These are phyloP conservation scores for Misgurnus mizolepis DNA, from an alignment of 2,113 vertebrate genomes.

Conservation along the genomic window DNA sequence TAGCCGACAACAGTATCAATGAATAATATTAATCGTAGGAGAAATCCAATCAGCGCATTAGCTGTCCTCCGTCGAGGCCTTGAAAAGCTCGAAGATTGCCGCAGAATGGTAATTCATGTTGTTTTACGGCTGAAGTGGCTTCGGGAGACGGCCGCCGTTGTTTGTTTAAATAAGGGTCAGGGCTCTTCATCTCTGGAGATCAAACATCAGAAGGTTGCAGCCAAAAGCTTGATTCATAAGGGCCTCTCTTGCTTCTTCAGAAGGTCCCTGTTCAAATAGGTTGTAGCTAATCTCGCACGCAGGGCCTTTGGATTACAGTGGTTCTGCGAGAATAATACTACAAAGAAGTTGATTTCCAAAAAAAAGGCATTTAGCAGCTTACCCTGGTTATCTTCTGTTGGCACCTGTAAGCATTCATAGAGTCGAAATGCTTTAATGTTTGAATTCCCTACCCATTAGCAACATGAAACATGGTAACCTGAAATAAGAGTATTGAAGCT, in stretches of 20 bases:
- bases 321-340: slow-evolving; percentile 4
- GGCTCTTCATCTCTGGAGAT: slow-evolving; percentile 57
- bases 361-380: not conserved
- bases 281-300: slow-evolving; percentile 13
- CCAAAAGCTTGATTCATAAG: slow-evolving; percentile 43
- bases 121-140: slow-evolving; percentile 49
- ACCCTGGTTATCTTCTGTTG: slow-evolving; percentile 13
- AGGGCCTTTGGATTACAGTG: not conserved
- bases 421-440: slow-evolving; percentile 19
- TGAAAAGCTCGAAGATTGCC: slow-evolving; percentile 37
- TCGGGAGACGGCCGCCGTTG: slow-evolving; percentile 42
- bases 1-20: slow-evolving; percentile 45
- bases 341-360: slow-evolving; percentile 1
- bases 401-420: not conserved
- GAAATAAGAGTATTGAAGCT: not conserved
- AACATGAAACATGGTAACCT: not conserved
- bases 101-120: slow-evolving; percentile 51
- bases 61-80: slow-evolving; percentile 23
- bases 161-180: slow-evolving; percentile 53
- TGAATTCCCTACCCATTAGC: not conserved
- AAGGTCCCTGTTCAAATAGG: slow-evolving; percentile 33
- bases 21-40: slow-evolving; percentile 52
- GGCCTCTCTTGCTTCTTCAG: slow-evolving; percentile 46
- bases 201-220: slow-evolving; percentile 50
- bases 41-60: slow-evolving; percentile 58